A percentile compares a stretch with the other conserved stretches of the same genome.
Evolutionary conservation across 2,113 vertebrate species (phyloP).

Genomic region (Gopherus evgoodei): DNA sequence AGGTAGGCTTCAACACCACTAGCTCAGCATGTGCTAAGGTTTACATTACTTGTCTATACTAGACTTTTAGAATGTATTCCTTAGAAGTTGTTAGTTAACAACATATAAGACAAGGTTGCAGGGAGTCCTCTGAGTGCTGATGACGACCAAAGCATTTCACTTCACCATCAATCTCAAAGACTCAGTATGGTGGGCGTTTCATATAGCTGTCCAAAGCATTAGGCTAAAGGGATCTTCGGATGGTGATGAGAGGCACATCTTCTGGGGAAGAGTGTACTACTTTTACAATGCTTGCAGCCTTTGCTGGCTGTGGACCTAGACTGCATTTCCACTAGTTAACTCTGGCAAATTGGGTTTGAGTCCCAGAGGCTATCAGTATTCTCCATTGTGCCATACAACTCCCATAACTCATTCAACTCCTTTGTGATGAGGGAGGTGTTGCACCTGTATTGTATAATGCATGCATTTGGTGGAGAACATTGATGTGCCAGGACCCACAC

Average conservation of each 20-base stretch:
- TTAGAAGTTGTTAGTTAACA: neutral
- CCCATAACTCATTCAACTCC: accelerated
- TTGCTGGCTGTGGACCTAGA: neutral
- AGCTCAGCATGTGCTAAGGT: neutral
- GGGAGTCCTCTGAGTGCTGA: neutral
- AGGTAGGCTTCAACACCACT: neutral
- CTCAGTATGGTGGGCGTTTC: neutral
- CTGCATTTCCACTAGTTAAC: neutral
- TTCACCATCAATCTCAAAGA: neutral
- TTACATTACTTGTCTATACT: neutral
- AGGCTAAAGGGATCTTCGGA: accelerated
- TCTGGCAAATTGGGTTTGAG: neutral
- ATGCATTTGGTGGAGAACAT: neutral
- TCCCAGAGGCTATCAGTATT: neutral
- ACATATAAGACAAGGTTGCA: neutral
- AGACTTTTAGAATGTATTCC: neutral
- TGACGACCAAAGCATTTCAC: neutral
- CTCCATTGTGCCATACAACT: neutral
- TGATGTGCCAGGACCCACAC: neutral
- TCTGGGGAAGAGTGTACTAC: neutral
- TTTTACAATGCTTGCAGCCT: neutral
- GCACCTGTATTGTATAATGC: too few relatives aligned
- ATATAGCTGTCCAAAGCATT: neutral
- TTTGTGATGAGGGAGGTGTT: neutral
- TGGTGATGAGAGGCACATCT: neutral